Evolutionary conservation across 1,140 invertebrate species (phyloP).

Genomic region (Heterodera schachtii): DNA sequence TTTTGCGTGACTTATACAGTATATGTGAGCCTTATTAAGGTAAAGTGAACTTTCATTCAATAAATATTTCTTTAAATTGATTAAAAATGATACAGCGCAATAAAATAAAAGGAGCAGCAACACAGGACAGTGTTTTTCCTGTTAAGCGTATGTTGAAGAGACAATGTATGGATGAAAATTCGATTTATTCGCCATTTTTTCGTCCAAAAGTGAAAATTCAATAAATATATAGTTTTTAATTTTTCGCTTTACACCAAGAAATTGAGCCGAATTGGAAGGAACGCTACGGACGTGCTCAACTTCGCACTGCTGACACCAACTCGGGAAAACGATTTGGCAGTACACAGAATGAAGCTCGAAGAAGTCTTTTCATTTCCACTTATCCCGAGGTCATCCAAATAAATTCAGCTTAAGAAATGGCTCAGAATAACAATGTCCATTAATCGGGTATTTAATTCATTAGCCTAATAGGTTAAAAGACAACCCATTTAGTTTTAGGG

Average conservation of each 20-base stretch:
- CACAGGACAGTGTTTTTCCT: background rate
- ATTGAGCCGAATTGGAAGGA: background rate
- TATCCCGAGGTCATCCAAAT: background rate
- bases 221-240: too few species aligned
- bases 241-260: background rate
- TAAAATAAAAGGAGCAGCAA: background rate
- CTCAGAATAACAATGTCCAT: slow-evolving; percentile 26
- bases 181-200: slow-evolving; percentile 1
- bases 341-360: slow-evolving; percentile 35
- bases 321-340: slow-evolving; percentile 25
- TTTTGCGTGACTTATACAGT: too few species aligned
- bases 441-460: background rate
- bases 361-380: slow-evolving; percentile 16
- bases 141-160: background rate
- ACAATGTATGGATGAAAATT: background rate
- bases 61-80: background rate
- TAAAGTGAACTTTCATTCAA: too few species aligned
- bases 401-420: slow-evolving; percentile 40
- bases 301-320: slow-evolving; percentile 11
- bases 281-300: background rate
- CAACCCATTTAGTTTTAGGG: slow-evolving; percentile 25
- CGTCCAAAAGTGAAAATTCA: background rate
- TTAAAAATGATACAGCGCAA: background rate
- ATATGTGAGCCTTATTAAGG: too few species aligned
- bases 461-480: background rate